Conservation (phyloP, 1,140 invertebrate genomes). For the Sycophila sp. region DNA sequence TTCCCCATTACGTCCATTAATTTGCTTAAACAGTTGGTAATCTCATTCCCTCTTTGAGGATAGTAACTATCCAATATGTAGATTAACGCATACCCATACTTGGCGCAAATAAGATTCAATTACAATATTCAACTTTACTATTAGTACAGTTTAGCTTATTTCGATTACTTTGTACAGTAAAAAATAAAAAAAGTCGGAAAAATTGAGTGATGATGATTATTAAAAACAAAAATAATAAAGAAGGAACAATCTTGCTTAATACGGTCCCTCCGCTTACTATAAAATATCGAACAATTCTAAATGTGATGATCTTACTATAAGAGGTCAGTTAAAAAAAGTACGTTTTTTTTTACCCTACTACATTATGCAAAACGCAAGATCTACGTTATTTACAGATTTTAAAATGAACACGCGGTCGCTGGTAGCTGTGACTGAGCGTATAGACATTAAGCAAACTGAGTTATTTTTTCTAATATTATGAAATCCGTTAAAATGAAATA, state of each 20-base stretch:
- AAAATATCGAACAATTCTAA: background rate
- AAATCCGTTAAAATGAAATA: background rate
- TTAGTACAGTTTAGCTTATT: background rate
- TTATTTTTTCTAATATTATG: background rate
- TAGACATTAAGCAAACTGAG: background rate
- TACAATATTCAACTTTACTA: background rate
- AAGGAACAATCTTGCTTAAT: slow-evolving; percentile 2
- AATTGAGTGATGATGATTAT: background rate
- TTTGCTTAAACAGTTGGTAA: background rate
- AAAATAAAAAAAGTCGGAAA: background rate
- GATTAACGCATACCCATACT: background rate
- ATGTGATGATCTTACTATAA: background rate
- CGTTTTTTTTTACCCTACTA: background rate
- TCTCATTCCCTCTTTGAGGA: background rate
- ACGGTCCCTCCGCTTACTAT: slow-evolving; percentile 6
- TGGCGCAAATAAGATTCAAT: background rate
- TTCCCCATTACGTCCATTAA: background rate
- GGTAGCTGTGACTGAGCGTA: too few species aligned
- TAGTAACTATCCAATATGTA: background rate
- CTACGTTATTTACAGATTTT: slow-evolving; percentile 7
- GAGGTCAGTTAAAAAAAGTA: slow-evolving; percentile 12
- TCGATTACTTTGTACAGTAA: background rate
- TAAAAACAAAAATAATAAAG: background rate
- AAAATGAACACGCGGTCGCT: background rate
- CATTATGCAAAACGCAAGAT: background rate